Evolutionary conservation across 1,140 invertebrate species (phyloP).

Genomic region (Wasmannia auropunctata): DNA sequence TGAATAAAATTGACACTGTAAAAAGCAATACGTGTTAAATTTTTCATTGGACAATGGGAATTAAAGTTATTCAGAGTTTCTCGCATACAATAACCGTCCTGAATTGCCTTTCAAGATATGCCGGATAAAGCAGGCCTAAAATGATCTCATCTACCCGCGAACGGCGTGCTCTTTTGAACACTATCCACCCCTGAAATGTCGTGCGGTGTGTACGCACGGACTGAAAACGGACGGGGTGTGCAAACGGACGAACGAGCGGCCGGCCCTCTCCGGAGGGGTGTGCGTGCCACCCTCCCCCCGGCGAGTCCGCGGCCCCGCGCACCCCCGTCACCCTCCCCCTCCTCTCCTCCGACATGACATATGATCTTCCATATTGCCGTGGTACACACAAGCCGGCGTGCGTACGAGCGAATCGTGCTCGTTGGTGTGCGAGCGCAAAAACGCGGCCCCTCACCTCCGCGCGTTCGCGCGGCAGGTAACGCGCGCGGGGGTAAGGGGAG

Average conservation of each 20-base stretch:
- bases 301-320: conserved; percentile 2
- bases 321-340: conserved; percentile 64
- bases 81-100: neutral
- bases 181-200: conserved; percentile 24
- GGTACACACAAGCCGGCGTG: conserved; percentile 71
- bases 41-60: neutral
- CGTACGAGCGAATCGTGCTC: conserved; percentile 44
- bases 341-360: conserved; percentile 78
- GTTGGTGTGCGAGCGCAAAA: conserved; percentile 53
- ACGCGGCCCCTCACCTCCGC: conserved; percentile 6
- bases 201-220: conserved; percentile 28
- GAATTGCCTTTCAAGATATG: neutral
- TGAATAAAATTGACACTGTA: neutral
- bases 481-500: conserved; percentile 19
- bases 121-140: neutral
- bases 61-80: neutral
- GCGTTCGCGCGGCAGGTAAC: conserved; percentile 53
- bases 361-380: conserved; percentile 81
- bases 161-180: neutral
- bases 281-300: conserved; percentile 63
- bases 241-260: conserved; percentile 69
- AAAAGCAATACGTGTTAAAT: neutral
- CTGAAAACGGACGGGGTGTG: conserved; percentile 65
- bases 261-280: conserved; percentile 50
- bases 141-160: conserved; percentile 27